Conservation (phyloP, 2,888 invertebrate genomes). For the Cephus pygmeus region DNA sequence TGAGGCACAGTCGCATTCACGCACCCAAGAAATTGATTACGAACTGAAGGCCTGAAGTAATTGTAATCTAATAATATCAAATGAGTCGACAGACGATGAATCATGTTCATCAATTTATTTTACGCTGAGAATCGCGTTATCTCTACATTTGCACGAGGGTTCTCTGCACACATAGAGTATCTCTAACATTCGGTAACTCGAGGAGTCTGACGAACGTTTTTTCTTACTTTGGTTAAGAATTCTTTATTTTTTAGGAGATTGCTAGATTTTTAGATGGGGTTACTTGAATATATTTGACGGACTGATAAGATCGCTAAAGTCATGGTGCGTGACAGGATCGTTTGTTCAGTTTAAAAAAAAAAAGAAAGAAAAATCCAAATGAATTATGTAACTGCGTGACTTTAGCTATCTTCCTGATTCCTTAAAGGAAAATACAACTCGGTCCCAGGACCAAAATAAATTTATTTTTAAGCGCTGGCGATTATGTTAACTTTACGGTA, state of each 20-base stretch:
- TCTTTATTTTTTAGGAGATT: neutral
- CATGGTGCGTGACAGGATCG: neutral
- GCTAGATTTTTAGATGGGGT: neutral
- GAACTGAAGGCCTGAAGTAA: neutral
- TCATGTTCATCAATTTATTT: neutral
- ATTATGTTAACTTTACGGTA: neutral
- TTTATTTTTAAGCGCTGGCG: neutral
- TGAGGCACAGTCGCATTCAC: constrained; percentile 70
- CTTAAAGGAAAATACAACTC: neutral
- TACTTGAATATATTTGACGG: neutral
- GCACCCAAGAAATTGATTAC: constrained; percentile 54
- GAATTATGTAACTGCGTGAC: neutral
- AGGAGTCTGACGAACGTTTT: neutral
- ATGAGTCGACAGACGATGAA: neutral
- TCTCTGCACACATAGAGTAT: neutral
- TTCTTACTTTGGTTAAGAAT: neutral
- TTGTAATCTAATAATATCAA: neutral
- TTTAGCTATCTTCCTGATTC: neutral
- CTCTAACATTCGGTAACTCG: neutral
- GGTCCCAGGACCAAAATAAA: neutral
- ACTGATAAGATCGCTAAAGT: neutral
- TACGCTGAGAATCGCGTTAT: neutral
- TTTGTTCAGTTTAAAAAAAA: neutral
- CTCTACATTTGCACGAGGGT: neutral
- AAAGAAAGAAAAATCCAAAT: neutral